A percentile compares a stretch with the other conserved stretches of the same genome.
These are phyloP conservation scores for Trinorchestia longiramus DNA, from an alignment of 1,140 invertebrate species.

Conservation along the genomic window DNA sequence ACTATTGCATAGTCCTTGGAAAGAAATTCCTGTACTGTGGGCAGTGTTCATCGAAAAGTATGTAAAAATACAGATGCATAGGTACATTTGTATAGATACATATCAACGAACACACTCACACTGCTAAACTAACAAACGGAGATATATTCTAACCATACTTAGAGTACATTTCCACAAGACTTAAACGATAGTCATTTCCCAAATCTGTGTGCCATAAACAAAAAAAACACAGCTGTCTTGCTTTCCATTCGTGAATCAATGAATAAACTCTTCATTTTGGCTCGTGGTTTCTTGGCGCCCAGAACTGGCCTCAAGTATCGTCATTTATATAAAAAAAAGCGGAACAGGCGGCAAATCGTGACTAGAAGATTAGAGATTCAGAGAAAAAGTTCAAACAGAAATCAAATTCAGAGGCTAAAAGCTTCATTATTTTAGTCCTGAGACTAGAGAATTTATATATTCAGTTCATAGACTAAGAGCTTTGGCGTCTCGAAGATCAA, in stretches of 20 bases:
- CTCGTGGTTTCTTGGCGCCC: neutral
- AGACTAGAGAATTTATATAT: neutral
- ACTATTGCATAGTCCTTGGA: slow-evolving; percentile 54
- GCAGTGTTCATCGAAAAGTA: slow-evolving; percentile 22
- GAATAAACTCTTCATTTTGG: slow-evolving; percentile 3
- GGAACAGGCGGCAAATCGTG: neutral
- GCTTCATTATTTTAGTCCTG: neutral
- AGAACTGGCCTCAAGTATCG: neutral
- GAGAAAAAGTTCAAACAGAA: neutral
- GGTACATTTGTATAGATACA: slow-evolving; percentile 30
- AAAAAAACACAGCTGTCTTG: neutral
- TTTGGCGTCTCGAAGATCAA: neutral
- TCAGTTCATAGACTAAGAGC: neutral
- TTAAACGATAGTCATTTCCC: neutral
- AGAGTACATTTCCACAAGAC: slow-evolving; percentile 47
- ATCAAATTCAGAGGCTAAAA: neutral
- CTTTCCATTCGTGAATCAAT: neutral
- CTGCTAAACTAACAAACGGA: slow-evolving; percentile 39
- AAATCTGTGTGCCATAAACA: neutral
- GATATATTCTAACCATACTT: slow-evolving; percentile 45
- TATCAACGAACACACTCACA: slow-evolving; percentile 41
- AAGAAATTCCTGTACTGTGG: slow-evolving; percentile 46
- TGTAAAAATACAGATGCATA: slow-evolving; percentile 48
- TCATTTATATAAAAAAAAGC: neutral
- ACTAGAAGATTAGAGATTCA: slow-evolving; percentile 44